Evolutionary conservation across 2,888 invertebrate species (phyloP), one percentile per base, ranked within the genome.

Genomic region (Orthosia gracilis): DNA sequence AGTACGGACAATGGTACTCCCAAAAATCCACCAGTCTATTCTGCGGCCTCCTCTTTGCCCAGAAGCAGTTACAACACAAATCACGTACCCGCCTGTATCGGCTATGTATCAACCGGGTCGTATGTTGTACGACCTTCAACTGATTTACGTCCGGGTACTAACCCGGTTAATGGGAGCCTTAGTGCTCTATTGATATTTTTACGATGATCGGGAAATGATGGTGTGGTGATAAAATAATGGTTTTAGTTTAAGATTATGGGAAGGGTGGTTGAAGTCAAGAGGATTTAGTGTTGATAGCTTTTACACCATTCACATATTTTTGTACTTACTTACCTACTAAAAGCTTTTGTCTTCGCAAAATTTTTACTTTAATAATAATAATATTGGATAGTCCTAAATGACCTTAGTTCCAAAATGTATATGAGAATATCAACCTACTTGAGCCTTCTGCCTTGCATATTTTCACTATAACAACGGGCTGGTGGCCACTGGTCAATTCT

Each of bases 61-160:
- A 49, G 61, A 83, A 76, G 71, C 69, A 81, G 86, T 92, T 91
- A 81, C 84, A 84, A 93, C 89, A 89, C 93, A 90, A 89, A 91
- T 92, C 94, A 94, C 94, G 94, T 89, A 66, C 88, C 70, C 71
- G 61, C 78, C 87, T 91, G 90, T 94, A 92, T 92, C 92, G 91
- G 87, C 86, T 86, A 90, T 92, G 90, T 89, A 91, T 93, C 92
- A 91, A 78, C 76, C 81, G 55, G 82, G 83, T 80, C 88, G 89
- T 88, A 86, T 86, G 89, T 82, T 85, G 89, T 80, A 83, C 89
- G 92, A 92, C 92, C 92, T 93, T 94, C 92, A 89, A 84, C 89
- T 88, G 91, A 93, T 93, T 93, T 93, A 94, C 91, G 92, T 88
- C 88, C 89, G 89, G 89, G 86, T 87, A 85, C 87, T 79, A 84